Evolutionary conservation across 2,797 vertebrate species (phyloP).

Genomic region (Danio tinwini): DNA sequence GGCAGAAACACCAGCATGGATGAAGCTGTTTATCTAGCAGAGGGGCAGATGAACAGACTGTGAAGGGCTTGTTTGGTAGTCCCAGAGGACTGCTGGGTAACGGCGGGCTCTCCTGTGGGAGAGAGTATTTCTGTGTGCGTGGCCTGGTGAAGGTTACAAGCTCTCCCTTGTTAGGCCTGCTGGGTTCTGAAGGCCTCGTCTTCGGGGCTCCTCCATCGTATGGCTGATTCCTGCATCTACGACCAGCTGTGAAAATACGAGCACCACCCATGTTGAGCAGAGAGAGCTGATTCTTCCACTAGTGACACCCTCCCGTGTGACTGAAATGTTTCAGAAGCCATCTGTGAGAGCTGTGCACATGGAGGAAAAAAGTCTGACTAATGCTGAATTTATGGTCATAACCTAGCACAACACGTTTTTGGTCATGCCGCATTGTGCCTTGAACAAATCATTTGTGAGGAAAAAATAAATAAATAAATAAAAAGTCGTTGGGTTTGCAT

Average conservation of each 20-base stretch:
- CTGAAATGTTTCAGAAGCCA: constrained; percentile 45
- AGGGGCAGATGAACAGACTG: constrained; percentile 56
- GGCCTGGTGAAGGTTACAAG: constrained; percentile 56
- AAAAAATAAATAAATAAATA: background rate
- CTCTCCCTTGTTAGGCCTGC: constrained; percentile 53
- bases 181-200: constrained; percentile 54
- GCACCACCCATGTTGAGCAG: constrained; percentile 71
- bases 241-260: constrained; percentile 82
- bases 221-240: constrained; percentile 62
- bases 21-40: constrained; percentile 49
- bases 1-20: background rate
- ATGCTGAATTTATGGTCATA: constrained; percentile 12
- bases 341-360: constrained; percentile 35
- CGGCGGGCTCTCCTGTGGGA: constrained; percentile 28
- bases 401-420: background rate
- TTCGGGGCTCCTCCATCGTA: constrained; percentile 59
- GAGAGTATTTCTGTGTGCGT: constrained; percentile 43
- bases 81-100: constrained; percentile 32
- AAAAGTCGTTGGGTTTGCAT: background rate
- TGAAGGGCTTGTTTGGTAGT: constrained; percentile 48
- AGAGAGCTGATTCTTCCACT: constrained; percentile 34
- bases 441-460: background rate
- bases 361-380: constrained; percentile 21
- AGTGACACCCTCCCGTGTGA: constrained; percentile 28
- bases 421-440: background rate